Percentiles rank a stretch among this genome's conserved stretches.
Conservation (phyloP, 2,888 invertebrate genomes). For the Chrysomela aeneicollis region DNA sequence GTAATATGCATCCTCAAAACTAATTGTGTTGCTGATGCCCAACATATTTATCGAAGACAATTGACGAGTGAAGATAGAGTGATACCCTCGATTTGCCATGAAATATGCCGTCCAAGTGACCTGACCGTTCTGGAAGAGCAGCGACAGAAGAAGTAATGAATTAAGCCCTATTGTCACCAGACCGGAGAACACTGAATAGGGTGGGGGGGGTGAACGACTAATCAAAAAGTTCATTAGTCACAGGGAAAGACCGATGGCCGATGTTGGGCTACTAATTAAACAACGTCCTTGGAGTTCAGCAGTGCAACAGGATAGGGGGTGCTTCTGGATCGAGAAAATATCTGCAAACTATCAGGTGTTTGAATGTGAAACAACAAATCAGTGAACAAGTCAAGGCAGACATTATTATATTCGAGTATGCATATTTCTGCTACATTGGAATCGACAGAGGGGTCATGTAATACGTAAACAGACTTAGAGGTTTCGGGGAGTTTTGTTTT, state of each 20-base stretch:
- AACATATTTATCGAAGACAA: not conserved
- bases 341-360: too few species aligned
- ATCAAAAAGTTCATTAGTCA: slow-evolving; percentile 63
- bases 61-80: not conserved
- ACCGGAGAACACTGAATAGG: slow-evolving; percentile 31
- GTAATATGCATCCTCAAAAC: too few species aligned
- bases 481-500: too few species aligned
- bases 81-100: slow-evolving; percentile 26
- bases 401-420: too few species aligned
- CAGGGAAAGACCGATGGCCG: slow-evolving; percentile 60
- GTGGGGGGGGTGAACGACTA: slow-evolving; percentile 49
- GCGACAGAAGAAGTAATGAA: slow-evolving; percentile 53
- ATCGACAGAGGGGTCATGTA: too few species aligned
- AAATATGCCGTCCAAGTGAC: slow-evolving; percentile 32
- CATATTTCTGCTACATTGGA: too few species aligned
- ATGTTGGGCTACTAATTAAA: slow-evolving; percentile 58
- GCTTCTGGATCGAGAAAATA: slow-evolving; percentile 12
- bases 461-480: too few species aligned
- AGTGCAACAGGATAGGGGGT: not conserved
- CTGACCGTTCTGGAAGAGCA: slow-evolving; percentile 25
- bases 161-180: slow-evolving; percentile 59
- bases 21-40: too few species aligned
- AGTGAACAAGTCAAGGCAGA: too few species aligned
- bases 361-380: too few species aligned
- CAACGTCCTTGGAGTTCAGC: slow-evolving; percentile 50